Evolutionary conservation across 2,888 invertebrate genomes (phyloP).

Genomic region (Leptopilina drosophilae): DNA sequence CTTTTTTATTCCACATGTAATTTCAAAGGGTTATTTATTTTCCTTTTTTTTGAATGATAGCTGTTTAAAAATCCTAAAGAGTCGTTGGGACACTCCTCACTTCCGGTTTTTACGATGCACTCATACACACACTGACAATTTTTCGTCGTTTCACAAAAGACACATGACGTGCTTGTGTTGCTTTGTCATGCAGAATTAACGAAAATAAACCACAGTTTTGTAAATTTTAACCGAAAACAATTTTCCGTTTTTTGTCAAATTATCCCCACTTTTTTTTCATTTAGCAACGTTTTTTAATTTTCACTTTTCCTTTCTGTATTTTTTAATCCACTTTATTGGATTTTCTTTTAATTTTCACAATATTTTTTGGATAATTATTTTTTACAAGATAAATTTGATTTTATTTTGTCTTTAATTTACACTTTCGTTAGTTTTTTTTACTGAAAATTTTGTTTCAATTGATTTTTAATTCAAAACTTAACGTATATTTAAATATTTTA

Average conservation of each 20-base stretch:
- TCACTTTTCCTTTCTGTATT: too few species aligned
- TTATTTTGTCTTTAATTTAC: too few species aligned
- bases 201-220: not conserved
- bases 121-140: not conserved
- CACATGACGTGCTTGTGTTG: conserved; percentile 10
- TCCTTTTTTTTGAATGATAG: not conserved
- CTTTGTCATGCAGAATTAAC: conserved; percentile 24
- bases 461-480: too few species aligned
- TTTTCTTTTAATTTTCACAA: too few species aligned
- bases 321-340: too few species aligned
- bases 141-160: conserved; percentile 35
- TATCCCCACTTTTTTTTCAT: not conserved
- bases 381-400: too few species aligned
- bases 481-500: too few species aligned
- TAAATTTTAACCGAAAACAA: not conserved
- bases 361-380: too few species aligned
- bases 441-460: too few species aligned
- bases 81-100: conserved; percentile 37
- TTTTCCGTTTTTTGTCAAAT: not conserved
- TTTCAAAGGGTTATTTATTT: not conserved
- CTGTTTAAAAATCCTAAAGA: conserved; percentile 11
- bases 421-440: too few species aligned
- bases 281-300: not conserved
- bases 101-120: conserved; percentile 28
- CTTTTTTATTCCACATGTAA: not conserved